Percentiles rank a stretch among this genome's conserved stretches.
Conservation (phyloP, 2,113 vertebrate genomes). For the Zosterops japonicus region DNA sequence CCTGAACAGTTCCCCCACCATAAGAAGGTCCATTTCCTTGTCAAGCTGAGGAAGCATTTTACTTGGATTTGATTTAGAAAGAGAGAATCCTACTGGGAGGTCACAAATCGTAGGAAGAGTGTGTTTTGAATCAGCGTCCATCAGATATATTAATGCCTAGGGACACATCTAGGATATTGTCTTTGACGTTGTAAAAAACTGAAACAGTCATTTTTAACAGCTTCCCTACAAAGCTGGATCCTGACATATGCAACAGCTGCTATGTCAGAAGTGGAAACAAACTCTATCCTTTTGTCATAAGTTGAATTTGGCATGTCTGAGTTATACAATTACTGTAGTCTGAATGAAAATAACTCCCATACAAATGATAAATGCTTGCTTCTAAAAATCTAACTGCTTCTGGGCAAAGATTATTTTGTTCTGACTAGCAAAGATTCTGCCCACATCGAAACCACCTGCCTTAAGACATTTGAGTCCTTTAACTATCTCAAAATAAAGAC, state of each 20-base stretch:
- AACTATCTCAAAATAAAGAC: neutral
- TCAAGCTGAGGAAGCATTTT: neutral
- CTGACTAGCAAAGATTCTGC: neutral
- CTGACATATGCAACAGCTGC: neutral
- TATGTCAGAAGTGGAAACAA: neutral
- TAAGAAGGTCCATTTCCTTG: neutral
- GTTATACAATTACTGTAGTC: neutral
- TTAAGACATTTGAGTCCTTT: neutral
- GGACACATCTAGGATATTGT: neutral
- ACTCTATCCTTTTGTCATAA: neutral
- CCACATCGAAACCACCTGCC: neutral
- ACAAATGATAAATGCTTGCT: neutral
- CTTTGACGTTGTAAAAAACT: neutral
- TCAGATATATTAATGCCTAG: neutral
- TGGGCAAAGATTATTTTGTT: neutral
- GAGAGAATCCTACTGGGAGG: neutral
- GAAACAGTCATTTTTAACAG: neutral
- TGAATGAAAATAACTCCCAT: constrained; percentile 1
- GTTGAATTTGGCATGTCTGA: neutral
- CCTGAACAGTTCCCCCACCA: neutral
- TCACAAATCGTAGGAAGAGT: neutral
- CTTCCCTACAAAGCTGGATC: neutral
- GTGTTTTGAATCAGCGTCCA: neutral
- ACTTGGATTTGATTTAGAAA: neutral
- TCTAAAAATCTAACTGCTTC: neutral